Percentiles rank a stretch among this genome's conserved stretches.
Conservation (phyloP, 35 echinoderm and acorn worm genomes). For the Anneissia japonica region DNA sequence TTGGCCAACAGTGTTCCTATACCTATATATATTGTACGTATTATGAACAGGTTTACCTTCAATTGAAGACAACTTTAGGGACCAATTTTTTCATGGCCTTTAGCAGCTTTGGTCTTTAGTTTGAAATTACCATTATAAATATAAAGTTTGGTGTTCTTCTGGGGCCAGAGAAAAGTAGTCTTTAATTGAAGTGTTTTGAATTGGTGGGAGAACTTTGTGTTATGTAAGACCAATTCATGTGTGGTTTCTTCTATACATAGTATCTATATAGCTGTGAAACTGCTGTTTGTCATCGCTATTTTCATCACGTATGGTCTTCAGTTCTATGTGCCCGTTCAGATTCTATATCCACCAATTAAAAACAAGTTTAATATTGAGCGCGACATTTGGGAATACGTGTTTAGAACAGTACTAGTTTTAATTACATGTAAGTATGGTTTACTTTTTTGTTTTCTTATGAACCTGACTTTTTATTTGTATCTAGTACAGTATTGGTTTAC, state of each 20-base stretch:
- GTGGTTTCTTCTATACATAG: constrained; percentile 42
- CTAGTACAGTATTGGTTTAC: neutral
- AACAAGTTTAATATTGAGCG: constrained; percentile 43
- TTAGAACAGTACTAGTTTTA: constrained; percentile 60
- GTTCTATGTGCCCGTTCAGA: constrained; percentile 80
- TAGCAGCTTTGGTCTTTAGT: no score
- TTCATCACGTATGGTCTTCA: constrained; percentile 94
- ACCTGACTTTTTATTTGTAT: neutral
- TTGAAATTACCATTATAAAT: no score
- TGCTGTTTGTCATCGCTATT: constrained; percentile 78
- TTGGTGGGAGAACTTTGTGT: no score
- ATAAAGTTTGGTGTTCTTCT: no score
- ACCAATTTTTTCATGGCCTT: no score
- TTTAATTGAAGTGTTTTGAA: no score
- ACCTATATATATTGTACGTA: no score
- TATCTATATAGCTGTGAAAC: constrained; percentile 57
- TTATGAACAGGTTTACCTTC: no score
- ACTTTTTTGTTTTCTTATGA: neutral
- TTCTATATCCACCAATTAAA: constrained; percentile 69
- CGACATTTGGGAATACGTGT: constrained; percentile 49
- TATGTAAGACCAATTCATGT: no score
- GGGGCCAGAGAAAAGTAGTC: no score
- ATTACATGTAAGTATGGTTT: constrained; percentile 73
- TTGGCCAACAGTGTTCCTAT: no score
- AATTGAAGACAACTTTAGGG: no score